A percentile compares a stretch with the other conserved stretches of the same genome.
Conservation (phyloP, 2,797 vertebrate genomes). For the Lithobates pipiens region DNA sequence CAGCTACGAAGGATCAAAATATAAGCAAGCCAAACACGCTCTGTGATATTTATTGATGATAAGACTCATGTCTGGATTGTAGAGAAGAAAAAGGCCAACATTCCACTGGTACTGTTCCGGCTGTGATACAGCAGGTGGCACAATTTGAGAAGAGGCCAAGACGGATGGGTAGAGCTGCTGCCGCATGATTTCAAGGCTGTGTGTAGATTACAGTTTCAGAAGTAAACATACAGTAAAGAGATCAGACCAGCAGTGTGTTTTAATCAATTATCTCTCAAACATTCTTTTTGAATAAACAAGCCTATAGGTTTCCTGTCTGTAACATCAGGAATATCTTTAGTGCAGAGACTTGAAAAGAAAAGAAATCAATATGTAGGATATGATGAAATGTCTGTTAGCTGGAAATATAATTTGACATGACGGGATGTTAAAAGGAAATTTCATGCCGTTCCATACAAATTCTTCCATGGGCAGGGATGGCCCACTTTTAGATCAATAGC, state of each 20-base stretch:
- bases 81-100: neutral
- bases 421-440: neutral
- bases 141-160: slow-evolving; percentile 26
- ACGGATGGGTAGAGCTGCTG: neutral
- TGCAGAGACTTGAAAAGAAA: neutral
- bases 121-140: slow-evolving; percentile 33
- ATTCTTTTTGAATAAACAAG: neutral
- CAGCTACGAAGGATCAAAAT: neutral
- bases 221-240: neutral
- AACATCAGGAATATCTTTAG: neutral
- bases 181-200: neutral
- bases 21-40: neutral
- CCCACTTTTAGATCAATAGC: no score
- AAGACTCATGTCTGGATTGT: neutral
- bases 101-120: neutral
- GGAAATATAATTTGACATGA: neutral
- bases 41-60: slow-evolving; percentile 10
- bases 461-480: neutral
- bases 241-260: neutral
- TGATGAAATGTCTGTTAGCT: neutral
- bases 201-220: neutral
- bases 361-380: neutral
- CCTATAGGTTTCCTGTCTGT: neutral
- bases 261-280: neutral
- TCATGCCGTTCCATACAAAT: neutral